Base-by-base conservation (phyloP, 2,113 vertebrate species). In the Pelobates fuscus region DNA sequence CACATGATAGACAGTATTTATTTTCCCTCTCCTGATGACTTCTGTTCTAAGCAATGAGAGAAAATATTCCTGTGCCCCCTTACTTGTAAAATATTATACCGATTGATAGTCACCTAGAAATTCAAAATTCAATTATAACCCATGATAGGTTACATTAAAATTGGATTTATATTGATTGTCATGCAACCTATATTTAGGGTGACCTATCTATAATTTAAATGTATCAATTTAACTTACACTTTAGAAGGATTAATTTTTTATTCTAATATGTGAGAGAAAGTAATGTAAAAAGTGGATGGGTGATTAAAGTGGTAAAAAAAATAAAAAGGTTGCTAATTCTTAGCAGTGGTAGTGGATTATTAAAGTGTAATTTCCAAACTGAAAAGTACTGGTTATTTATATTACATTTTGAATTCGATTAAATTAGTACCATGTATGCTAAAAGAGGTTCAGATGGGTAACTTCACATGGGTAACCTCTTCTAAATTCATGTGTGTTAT, bases 201-300 rank as follows among this genome's bases (percentile, higher is more conserved):
- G 30, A 20, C 23, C 7, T 43, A 70, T 70, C 54, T 59, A 59
- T 70, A 52, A 70, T 59, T 70, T 25, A 71, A 44, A 60, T 46
- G 69, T 71, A 26, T 71, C 18, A 27, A 41, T 71, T 60, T 17
- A 0, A 49, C 2, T 49, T 43, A 52, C 43, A 27, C 44, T 44
- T 24, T 49, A 29, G 2, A 10, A 37, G 44, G 24, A 65, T 46
- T 65, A 65, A 24, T 25, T 11, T 63, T 63, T 63, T 37, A 32
- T 41, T 63, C 30, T 41, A 21, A 63, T 63, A 41, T 37, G 6
- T 17, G 58, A 18, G 17, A 15, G 17, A 60, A 49, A 49, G 15
- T 49, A 1, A 49, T 49, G 17, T 49, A 2, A 49, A 49, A 49
- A 49, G 44, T 14, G 15, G 44, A 49, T 4, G 44, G 15, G 44